Percentiles rank a stretch among this genome's conserved stretches.
Evolutionary conservation across 1,140 invertebrate species (phyloP).

Genomic region (Drosophila lacertosa): DNA sequence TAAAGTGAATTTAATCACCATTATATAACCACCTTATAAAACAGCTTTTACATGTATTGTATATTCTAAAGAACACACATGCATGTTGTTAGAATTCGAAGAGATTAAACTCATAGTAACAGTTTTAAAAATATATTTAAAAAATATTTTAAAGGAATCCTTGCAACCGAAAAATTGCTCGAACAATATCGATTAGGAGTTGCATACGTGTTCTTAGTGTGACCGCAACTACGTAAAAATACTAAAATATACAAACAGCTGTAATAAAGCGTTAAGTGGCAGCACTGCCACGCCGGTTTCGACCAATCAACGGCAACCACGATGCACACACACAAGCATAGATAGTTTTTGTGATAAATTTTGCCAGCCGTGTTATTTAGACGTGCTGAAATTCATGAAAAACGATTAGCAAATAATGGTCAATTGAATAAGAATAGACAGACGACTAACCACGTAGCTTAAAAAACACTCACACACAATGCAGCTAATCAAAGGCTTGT

Average conservation of each 20-base stretch:
- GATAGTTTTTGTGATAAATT: constrained; percentile 49
- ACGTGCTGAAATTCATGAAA: constrained; percentile 43
- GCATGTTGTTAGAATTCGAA: too few relatives aligned
- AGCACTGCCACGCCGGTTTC: constrained; percentile 43
- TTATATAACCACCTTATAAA: too few relatives aligned
- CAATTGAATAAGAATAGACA: constrained; percentile 19
- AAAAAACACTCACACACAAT: constrained; percentile 36
- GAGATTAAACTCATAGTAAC: too few relatives aligned
- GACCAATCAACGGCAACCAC: constrained; percentile 72
- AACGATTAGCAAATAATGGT: constrained; percentile 34
- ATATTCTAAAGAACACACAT: too few relatives aligned
- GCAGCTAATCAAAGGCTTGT: constrained; percentile 60
- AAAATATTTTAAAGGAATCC: too few relatives aligned
- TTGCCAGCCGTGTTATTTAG: constrained; percentile 58
- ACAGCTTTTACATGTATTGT: too few relatives aligned
- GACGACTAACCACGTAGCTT: constrained; percentile 21
- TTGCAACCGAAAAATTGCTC: background rate
- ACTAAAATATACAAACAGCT: constrained; percentile 42
- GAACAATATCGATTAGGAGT: background rate
- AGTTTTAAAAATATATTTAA: too few relatives aligned
- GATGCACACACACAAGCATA: constrained; percentile 66
- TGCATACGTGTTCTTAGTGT: constrained; percentile 4
- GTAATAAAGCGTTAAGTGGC: constrained; percentile 20
- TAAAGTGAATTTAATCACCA: too few relatives aligned
- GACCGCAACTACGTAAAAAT: constrained; percentile 1